Evolutionary conservation across 2,888 invertebrate species (phyloP), one percentile per base, ranked within the genome.

Genomic region (Lochmaea crataegi): DNA sequence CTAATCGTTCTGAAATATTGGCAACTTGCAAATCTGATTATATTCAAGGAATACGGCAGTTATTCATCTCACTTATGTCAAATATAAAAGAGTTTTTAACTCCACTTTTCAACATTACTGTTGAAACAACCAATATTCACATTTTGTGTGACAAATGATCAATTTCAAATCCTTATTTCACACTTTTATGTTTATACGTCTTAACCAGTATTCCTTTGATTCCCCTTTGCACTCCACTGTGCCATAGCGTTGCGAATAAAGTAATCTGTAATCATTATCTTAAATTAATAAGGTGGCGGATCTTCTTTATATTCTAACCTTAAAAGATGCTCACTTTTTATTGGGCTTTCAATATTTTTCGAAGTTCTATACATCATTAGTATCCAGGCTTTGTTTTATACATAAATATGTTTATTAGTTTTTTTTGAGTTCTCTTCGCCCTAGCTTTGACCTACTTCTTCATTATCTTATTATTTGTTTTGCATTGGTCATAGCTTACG

Each of bases 231-330:
- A 63, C 18, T 18, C 22, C 56, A 56, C 56, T 56, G 56, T 14
- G 10, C 12, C 11, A 32, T 45, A 64, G 5, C n/a, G 64, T 45
- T 45, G 18, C 14, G 18, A 64, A 48, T 10, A 64, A 45, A 53
- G 65, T 38, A 32, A 65, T 65, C 65, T 65, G 53, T 65, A 65
- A 65, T 65, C 51, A 65, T 65, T 65, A 65, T 65, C 53, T 42
- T 38, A 38, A 53, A 56, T 65, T 65, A 65, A 65, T 65, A 65
- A 53, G 65, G 32, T 65, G n/a, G 22, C 65, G 53, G 65, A 16
- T 22, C 16, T 65, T 56, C 53, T 65, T 65, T 65, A 65, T 65
- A 32, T 53, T 38, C 53, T 16, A 65, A 65, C 53, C n/a, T 38
- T 38, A 45, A 65, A 56, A 53, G 53, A 65, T 65, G 65, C 53